These are phyloP conservation scores for Pocota personata DNA, from an alignment of 2,888 invertebrate genomes.

Conservation along the genomic window DNA sequence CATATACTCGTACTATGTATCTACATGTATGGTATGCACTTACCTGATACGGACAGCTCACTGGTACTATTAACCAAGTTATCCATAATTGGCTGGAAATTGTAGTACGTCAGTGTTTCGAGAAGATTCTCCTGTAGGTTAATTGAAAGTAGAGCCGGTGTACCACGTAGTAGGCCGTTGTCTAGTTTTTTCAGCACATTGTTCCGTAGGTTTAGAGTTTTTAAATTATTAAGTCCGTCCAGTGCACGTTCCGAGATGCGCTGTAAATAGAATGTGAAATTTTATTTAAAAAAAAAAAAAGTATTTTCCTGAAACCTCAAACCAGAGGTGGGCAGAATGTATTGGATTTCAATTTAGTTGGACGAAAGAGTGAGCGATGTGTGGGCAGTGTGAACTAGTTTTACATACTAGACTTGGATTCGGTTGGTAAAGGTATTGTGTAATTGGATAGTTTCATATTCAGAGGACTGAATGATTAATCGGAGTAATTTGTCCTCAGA, in stretches of 20 bases:
- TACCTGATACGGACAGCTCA: conserved; percentile 91
- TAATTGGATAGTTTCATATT: conserved; percentile 30
- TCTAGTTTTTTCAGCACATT: conserved; percentile 90
- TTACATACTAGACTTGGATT: not conserved
- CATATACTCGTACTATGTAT: not conserved
- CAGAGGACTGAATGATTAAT: conserved; percentile 17
- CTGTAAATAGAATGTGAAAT: conserved; percentile 83
- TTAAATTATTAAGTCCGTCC: conserved; percentile 89
- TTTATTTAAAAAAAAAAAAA: no score
- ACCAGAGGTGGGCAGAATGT: not conserved
- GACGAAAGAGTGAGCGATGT: not conserved
- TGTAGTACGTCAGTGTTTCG: conserved; percentile 90
- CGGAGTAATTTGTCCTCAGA: conserved; percentile 1
- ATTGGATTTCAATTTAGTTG: conserved; percentile 36
- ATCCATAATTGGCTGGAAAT: conserved; percentile 89
- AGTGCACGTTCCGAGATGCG: conserved; percentile 91
- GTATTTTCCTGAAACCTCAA: no score
- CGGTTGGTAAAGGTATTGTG: conserved; percentile 3
- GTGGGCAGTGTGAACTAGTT: not conserved
- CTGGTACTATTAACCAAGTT: conserved; percentile 90
- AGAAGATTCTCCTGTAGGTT: conserved; percentile 91
- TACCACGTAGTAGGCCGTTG: conserved; percentile 89
- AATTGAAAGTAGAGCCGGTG: conserved; percentile 88
- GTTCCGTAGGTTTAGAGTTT: conserved; percentile 89
- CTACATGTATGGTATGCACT: conserved; percentile 78